A percentile compares a stretch with the other conserved stretches of the same genome.
phyloP scores from a whole-genome alignment of 1,140 invertebrate genomes.

The Leptoteleia sp. region DNA sequence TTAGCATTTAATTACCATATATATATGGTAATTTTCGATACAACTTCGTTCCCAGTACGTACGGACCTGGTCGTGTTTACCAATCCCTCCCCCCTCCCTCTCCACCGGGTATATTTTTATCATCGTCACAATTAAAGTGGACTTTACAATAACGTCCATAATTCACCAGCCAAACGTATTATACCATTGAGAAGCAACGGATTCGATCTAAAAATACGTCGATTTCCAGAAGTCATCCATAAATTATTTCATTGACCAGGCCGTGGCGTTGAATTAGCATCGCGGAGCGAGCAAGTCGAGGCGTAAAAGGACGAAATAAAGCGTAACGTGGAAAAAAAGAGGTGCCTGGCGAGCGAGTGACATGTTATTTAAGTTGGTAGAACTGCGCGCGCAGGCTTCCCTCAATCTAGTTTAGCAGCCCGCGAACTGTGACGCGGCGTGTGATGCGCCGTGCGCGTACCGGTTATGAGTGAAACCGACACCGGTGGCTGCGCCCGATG shows the following conservation, averaged over 20 bases:
- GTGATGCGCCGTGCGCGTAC: slow-evolving; percentile 24
- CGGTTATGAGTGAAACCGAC: slow-evolving; percentile 62
- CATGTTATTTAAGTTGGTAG: slow-evolving; percentile 52
- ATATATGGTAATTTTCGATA: too few relatives aligned
- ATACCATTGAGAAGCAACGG: too few relatives aligned
- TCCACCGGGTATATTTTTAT: too few relatives aligned
- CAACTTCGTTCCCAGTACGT: too few relatives aligned
- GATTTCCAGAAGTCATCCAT: slow-evolving; percentile 1
- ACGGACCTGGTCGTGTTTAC: too few relatives aligned
- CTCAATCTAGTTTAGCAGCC: slow-evolving; percentile 46
- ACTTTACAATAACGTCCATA: too few relatives aligned
- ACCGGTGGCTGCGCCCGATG: slow-evolving; percentile 28
- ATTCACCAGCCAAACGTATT: too few relatives aligned
- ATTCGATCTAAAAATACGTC: background rate
- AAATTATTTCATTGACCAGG: slow-evolving; percentile 47
- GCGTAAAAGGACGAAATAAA: background rate
- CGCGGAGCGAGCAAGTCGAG: slow-evolving; percentile 1
- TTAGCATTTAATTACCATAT: too few relatives aligned
- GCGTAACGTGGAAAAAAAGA: slow-evolving; percentile 11
- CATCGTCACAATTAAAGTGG: too few relatives aligned
- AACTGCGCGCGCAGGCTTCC: slow-evolving; percentile 33
- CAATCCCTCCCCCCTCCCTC: too few relatives aligned
- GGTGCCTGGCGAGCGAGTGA: slow-evolving; percentile 17
- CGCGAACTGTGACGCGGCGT: slow-evolving; percentile 4
- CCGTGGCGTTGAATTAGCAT: slow-evolving; percentile 33